phyloP scores from a whole-genome alignment of 2,113 vertebrate species.

The Platanista minor region DNA sequence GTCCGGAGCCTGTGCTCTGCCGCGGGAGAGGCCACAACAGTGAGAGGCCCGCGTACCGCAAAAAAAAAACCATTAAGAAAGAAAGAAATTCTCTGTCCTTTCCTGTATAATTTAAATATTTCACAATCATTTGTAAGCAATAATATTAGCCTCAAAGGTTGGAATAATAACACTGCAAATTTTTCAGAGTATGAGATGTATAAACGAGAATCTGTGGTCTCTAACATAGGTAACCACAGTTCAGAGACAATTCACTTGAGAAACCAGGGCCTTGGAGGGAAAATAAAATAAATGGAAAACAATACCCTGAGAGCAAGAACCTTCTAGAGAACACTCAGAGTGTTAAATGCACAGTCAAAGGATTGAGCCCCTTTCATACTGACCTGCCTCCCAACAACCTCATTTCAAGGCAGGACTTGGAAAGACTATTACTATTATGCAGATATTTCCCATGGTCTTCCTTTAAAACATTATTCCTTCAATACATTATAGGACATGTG shows the following conservation, averaged over 20 bases:
- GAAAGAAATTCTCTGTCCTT: neutral
- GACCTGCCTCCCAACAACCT: neutral
- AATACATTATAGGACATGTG: neutral
- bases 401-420: neutral
- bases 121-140: constrained; percentile 5
- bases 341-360: neutral
- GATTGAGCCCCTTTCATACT: neutral
- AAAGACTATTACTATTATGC: neutral
- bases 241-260: neutral
- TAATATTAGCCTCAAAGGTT: constrained; percentile 4
- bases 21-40: no score
- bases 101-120: constrained; percentile 27
- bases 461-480: neutral
- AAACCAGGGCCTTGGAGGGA: neutral
- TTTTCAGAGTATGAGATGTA: neutral
- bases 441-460: neutral
- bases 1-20: no score
- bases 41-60: no score
- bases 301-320: neutral
- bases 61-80: constrained; percentile 21
- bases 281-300: neutral
- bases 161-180: neutral
- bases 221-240: neutral
- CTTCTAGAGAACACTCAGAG: neutral
- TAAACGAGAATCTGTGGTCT: neutral